Base-by-base conservation (phyloP, 1,140 invertebrate species). In the Brachionus asplanchnoidis region DNA sequence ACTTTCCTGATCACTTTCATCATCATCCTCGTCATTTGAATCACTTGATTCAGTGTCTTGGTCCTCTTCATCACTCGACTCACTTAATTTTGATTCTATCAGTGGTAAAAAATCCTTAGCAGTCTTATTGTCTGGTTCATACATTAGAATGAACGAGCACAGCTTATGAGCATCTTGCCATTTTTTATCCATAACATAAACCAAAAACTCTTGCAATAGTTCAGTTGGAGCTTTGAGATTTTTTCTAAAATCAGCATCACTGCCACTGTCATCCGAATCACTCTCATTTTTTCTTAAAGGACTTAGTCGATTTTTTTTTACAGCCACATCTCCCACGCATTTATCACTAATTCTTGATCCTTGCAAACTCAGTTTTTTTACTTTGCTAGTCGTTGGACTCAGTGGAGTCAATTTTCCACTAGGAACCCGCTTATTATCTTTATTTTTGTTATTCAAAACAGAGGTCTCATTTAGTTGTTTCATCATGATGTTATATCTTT, bases 141-240 rank as follows among this genome's bases (percentile, higher is more conserved):
- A 82, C 79, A 82, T 82, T 82, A 82, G 26, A 68, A 82, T 82
- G 14, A 82, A 82, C 11, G 56, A 65, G 14, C 79, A 82, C 11
- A 82, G 14, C 14, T 82, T 82, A 26, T 65, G 36, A 36, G 79
- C 79, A 44, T 46, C 36, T 68, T 40, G 6, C 79, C 79, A 82
- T 20, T 82, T 82, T 68, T 66, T 82, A 40, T 68, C 79, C 50
- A 82, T 60, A 40, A 82, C 53, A 82, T 82, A 82, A 1, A 82
- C 53, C 23, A 82, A 68, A 42, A 82, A 82, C 44, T 82, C 79
- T 26, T 82, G 32, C 12, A 82, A 46, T 20, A 82, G n/a, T 14
- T 82, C 79, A 82, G 66, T 82, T 1, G 79, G 79, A 65, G 79
- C 79, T 65, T 68, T 82, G 6, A 82, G 23, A 11, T 60, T 42